These are phyloP conservation scores for Crematogaster levior DNA, from an alignment of 2,888 invertebrate species.

Conservation along the genomic window DNA sequence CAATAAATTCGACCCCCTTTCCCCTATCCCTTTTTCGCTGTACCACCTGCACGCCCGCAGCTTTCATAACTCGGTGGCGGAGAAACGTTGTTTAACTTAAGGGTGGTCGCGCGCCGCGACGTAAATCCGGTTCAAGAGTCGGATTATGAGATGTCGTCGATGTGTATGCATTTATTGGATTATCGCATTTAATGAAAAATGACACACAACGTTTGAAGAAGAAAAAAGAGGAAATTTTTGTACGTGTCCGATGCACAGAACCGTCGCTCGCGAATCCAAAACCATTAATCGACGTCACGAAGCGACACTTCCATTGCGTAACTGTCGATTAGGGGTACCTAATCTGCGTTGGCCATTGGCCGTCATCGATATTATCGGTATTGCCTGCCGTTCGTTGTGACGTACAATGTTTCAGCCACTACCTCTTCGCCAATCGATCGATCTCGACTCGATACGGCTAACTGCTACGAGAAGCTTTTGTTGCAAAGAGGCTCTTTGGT, in stretches of 20 bases:
- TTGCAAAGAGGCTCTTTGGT: constrained; percentile 46
- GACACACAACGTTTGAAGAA: not conserved
- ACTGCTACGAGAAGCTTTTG: constrained; percentile 46
- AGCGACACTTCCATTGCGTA: not conserved
- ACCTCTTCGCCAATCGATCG: constrained; percentile 27
- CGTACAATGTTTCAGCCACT: not conserved
- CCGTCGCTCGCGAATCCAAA: not conserved
- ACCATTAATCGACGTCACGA: constrained; percentile 24
- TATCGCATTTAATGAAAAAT: not conserved
- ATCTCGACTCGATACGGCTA: constrained; percentile 27
- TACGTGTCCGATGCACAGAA: not conserved
- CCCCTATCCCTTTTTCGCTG: not conserved
- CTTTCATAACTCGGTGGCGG: constrained; percentile 28
- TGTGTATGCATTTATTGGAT: not conserved
- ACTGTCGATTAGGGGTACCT: not conserved
- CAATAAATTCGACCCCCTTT: constrained; percentile 26
- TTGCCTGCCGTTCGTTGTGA: not conserved
- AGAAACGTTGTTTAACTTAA: constrained; percentile 14
- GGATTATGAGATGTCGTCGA: constrained; percentile 12
- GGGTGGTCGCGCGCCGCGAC: constrained; percentile 5
- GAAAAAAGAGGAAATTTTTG: not conserved
- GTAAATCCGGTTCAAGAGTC: not conserved
- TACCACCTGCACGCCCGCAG: not conserved
- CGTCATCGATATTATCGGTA: constrained; percentile 23
- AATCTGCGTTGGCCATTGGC: constrained; percentile 13